Conservation (phyloP, 2,888 invertebrate genomes). For the Adelphocoris suturalis region DNA sequence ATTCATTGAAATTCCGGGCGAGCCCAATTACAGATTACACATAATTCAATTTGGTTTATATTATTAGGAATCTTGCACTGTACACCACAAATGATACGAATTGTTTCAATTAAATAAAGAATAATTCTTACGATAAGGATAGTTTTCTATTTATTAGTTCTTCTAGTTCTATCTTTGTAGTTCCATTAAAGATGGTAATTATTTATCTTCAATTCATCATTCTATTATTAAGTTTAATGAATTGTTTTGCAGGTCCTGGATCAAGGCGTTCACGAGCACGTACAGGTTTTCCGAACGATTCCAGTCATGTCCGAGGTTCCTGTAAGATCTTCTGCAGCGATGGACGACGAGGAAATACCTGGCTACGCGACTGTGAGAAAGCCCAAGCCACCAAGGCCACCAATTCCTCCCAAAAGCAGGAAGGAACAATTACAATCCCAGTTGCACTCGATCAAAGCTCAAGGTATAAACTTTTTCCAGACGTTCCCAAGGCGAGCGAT, state of each 20-base stretch:
- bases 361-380: conserved; percentile 91
- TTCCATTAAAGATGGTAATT: too few species aligned
- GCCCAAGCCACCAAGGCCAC: conserved; percentile 81
- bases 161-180: too few species aligned
- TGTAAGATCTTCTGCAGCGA: conserved; percentile 41
- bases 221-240: too few species aligned
- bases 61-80: too few species aligned
- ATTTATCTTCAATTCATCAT: too few species aligned
- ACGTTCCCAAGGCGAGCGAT: conserved; percentile 76
- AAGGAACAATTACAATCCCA: conserved; percentile 77
- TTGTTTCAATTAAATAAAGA: too few species aligned
- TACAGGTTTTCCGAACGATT: conserved; percentile 36
- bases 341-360: conserved; percentile 76
- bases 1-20: too few species aligned
- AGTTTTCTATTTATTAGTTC: too few species aligned
- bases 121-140: too few species aligned
- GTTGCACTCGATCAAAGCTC: conserved; percentile 75
- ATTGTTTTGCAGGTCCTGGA: conserved; percentile 38
- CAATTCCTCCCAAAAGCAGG: conserved; percentile 82
- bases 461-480: conserved; percentile 76
- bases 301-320: conserved; percentile 36
- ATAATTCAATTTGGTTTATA: too few species aligned
- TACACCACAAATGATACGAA: too few species aligned
- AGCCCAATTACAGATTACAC: too few species aligned
- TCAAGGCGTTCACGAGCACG: conserved; percentile 58